Conservation (phyloP, 2,888 invertebrate species). For the Pammene fasciana region DNA sequence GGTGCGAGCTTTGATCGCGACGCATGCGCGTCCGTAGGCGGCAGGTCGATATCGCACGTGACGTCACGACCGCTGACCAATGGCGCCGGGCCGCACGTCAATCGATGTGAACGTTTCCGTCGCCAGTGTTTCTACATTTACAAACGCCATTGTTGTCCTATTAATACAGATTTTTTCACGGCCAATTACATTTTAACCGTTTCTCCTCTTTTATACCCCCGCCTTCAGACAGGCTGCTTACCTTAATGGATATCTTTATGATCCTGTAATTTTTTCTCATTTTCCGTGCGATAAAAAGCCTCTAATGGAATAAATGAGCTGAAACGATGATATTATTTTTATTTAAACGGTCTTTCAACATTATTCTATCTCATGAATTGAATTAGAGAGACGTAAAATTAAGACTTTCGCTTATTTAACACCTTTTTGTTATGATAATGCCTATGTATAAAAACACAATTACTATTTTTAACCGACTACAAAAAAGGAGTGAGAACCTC, state of each 20-base stretch:
- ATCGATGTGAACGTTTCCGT: slow-evolving; percentile 73
- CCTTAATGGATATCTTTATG: slow-evolving; percentile 8
- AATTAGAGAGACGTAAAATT: background rate
- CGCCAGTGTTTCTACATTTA: slow-evolving; percentile 44
- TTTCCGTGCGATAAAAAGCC: background rate
- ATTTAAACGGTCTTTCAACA: background rate
- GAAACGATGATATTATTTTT: slow-evolving; percentile 1
- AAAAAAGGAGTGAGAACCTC: too few species aligned
- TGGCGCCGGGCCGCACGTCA: slow-evolving; percentile 72
- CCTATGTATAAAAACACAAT: too few species aligned
- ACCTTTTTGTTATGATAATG: background rate
- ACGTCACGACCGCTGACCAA: slow-evolving; percentile 75
- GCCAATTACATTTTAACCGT: slow-evolving; percentile 48
- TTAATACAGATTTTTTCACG: slow-evolving; percentile 54
- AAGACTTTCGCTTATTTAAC: background rate
- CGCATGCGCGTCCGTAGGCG: slow-evolving; percentile 79
- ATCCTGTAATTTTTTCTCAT: background rate
- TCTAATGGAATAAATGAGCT: background rate
- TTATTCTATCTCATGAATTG: background rate
- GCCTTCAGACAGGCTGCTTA: background rate
- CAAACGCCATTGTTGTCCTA: slow-evolving; percentile 49
- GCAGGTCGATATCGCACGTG: slow-evolving; percentile 73
- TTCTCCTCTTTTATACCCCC: slow-evolving; percentile 1
- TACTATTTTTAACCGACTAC: too few species aligned
- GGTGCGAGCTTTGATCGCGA: slow-evolving; percentile 51